Conservation (phyloP, 37 sponge, comb jelly and placozoan genomes). For the Aplysina aerophoba region DNA sequence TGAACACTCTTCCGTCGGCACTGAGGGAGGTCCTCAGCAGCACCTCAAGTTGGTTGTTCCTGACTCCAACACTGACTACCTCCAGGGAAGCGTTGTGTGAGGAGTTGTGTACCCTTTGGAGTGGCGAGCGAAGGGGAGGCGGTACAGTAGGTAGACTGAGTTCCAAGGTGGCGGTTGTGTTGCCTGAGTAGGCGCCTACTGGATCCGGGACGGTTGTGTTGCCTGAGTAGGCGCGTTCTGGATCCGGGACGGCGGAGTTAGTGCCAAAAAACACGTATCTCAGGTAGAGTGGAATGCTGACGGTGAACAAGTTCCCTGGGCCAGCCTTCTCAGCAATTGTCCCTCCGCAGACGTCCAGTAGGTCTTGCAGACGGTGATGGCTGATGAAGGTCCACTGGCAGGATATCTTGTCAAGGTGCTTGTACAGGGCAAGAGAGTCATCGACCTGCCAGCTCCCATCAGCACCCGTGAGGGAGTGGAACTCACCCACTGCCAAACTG, state of each 20-base stretch:
- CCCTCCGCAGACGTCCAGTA: slow-evolving; percentile 13
- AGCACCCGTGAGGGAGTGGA: slow-evolving; percentile 12
- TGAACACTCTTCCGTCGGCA: background rate
- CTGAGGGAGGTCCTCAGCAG: background rate
- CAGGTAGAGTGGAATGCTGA: slow-evolving; percentile 12
- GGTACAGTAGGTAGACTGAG: no score
- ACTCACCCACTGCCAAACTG: background rate
- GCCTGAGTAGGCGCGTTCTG: background rate
- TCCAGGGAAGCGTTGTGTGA: background rate
- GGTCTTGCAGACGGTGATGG: slow-evolving; percentile 5
- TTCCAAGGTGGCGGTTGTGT: background rate
- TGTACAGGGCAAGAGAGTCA: background rate
- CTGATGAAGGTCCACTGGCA: slow-evolving; percentile 26
- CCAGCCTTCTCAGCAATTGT: background rate
- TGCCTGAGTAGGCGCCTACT: background rate
- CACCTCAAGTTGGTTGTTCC: background rate
- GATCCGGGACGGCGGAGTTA: background rate
- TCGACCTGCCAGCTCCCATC: background rate
- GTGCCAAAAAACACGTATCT: background rate
- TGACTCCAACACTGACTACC: background rate
- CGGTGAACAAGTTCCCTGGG: background rate
- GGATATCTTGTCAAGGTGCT: background rate
- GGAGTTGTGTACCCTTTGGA: background rate
- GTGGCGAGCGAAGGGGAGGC: background rate
- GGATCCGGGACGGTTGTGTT: background rate